phyloP scores from a whole-genome alignment of 2,888 invertebrate genomes.

The Caenorhabditis sinica region DNA sequence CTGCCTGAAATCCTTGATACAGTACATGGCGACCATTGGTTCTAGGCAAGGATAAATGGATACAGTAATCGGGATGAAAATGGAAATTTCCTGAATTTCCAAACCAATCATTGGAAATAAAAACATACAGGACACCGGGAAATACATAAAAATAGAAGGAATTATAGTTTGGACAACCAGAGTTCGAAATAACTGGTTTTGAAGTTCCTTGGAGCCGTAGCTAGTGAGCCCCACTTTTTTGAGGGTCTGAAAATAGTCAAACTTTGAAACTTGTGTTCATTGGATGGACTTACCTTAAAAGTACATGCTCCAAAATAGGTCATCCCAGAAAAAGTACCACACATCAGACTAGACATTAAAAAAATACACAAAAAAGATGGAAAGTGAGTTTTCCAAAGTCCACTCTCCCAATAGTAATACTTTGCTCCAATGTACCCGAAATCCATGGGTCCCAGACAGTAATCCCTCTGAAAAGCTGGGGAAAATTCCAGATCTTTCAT shows the following conservation, averaged over 20 bases:
- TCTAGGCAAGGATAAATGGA: constrained; percentile 47
- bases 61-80: constrained; percentile 36
- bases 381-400: constrained; percentile 4
- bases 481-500: constrained; percentile 26
- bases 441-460: constrained; percentile 5
- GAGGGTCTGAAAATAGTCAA: background rate
- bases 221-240: constrained; percentile 3
- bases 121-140: constrained; percentile 39
- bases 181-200: constrained; percentile 41
- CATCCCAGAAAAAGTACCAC: constrained; percentile 7
- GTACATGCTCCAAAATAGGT: constrained; percentile 34
- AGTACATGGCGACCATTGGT: constrained; percentile 44
- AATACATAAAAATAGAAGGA: constrained; percentile 36
- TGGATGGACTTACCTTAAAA: background rate
- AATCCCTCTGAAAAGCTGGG: background rate
- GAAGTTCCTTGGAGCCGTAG: constrained; percentile 29
- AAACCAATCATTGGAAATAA: constrained; percentile 28
- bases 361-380: constrained; percentile 35
- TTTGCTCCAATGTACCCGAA: constrained; percentile 39
- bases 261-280: no score
- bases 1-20: constrained; percentile 31
- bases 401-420: constrained; percentile 22
- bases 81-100: background rate
- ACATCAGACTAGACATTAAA: constrained; percentile 16
- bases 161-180: constrained; percentile 38